phyloP scores from a whole-genome alignment of 2,888 invertebrate genomes.

The Tribolium freemani region DNA sequence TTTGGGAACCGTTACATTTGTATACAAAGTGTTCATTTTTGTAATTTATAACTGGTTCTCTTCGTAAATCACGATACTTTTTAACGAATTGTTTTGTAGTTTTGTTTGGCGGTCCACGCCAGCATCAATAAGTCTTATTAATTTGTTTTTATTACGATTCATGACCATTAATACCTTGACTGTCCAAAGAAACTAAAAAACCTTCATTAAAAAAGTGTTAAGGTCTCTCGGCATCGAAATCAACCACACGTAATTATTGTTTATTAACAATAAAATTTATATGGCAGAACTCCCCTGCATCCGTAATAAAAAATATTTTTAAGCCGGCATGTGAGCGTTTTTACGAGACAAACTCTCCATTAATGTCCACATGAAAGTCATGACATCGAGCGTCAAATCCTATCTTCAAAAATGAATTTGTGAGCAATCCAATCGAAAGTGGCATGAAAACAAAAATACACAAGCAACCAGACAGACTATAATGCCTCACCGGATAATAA shows the following conservation, averaged over 20 bases:
- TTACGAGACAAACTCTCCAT: constrained; percentile 29
- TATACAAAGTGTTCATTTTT: constrained; percentile 33
- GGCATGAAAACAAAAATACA: constrained; percentile 8
- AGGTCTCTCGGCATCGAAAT: neutral
- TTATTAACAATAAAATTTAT: constrained; percentile 34
- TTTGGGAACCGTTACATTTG: constrained; percentile 15
- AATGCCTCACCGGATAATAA: constrained; percentile 33
- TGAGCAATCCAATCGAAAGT: constrained; percentile 15
- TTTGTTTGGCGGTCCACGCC: neutral
- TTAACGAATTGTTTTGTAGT: constrained; percentile 27
- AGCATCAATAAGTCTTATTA: constrained; percentile 21
- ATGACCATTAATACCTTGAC: neutral
- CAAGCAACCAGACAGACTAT: constrained; percentile 16
- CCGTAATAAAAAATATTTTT: constrained; percentile 29
- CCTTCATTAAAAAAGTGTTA: neutral
- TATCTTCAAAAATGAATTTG: constrained; percentile 30
- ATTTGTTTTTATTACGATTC: constrained; percentile 25
- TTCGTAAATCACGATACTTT: constrained; percentile 30
- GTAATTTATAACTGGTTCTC: constrained; percentile 31
- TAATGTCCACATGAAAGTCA: constrained; percentile 27
- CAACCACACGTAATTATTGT: constrained; percentile 25
- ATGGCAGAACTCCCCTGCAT: constrained; percentile 11
- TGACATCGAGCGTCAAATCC: constrained; percentile 12
- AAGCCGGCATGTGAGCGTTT: constrained; percentile 37
- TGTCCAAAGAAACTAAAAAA: neutral